phyloP scores from a whole-genome alignment of 2,888 invertebrate genomes.

The Drosophila koepferae region DNA sequence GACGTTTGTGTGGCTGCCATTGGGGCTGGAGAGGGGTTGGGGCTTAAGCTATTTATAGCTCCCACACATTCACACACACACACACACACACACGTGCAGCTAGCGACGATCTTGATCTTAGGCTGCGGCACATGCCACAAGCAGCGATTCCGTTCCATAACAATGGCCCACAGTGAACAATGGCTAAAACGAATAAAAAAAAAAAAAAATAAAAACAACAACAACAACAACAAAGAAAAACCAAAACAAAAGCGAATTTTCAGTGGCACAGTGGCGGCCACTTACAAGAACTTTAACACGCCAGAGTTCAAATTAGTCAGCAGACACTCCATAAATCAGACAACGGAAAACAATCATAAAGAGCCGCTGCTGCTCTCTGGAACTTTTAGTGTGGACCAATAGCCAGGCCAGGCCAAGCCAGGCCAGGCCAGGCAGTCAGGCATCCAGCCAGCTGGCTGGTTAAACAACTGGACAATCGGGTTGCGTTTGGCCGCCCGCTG shows the following conservation, averaged over 20 bases:
- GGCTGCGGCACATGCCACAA: slow-evolving; percentile 37
- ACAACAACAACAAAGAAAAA: neutral
- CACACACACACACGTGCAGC: neutral
- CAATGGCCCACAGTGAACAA: slow-evolving; percentile 18
- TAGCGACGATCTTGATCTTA: slow-evolving; percentile 29
- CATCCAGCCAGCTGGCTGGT: slow-evolving; percentile 7
- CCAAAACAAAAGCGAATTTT: slow-evolving; percentile 10
- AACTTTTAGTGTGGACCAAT: slow-evolving; percentile 8
- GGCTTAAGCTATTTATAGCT: slow-evolving; percentile 36
- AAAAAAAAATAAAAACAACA: neutral
- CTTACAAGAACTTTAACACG: slow-evolving; percentile 65
- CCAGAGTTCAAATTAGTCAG: slow-evolving; percentile 75
- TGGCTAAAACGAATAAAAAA: slow-evolving; percentile 22
- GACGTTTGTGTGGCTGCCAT: slow-evolving; percentile 29
- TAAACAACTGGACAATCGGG: slow-evolving; percentile 50
- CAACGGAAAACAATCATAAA: slow-evolving; percentile 59
- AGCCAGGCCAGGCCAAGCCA: neutral
- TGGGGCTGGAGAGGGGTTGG: neutral
- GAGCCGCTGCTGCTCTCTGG: slow-evolving; percentile 21
- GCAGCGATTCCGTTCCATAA: slow-evolving; percentile 19
- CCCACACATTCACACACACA: slow-evolving; percentile 1
- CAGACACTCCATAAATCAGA: slow-evolving; percentile 75
- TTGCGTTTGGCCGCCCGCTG: slow-evolving; percentile 55
- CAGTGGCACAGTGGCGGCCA: slow-evolving; percentile 53
- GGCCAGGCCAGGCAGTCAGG: neutral